Evolutionary conservation across 2,797 vertebrate species (phyloP).

Genomic region (Spondyliosoma cantharus): DNA sequence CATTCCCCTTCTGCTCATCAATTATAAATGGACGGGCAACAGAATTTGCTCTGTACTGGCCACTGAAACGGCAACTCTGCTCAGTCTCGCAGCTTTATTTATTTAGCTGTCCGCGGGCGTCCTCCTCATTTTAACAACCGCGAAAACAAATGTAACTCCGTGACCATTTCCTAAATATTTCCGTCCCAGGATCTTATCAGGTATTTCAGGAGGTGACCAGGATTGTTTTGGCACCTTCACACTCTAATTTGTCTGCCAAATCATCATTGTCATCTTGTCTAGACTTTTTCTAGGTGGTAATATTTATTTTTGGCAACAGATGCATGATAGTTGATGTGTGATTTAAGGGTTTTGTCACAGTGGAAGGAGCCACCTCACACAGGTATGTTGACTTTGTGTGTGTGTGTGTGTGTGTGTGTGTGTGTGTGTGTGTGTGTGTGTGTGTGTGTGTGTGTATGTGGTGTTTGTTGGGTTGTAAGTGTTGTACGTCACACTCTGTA

Average conservation of each 20-base stretch:
- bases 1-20: constrained; percentile 47
- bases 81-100: constrained; percentile 44
- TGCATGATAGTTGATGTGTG: constrained; percentile 20
- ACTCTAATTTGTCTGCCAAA: constrained; percentile 29
- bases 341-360: constrained; percentile 20
- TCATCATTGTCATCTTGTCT: constrained; percentile 34
- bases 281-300: constrained; percentile 22
- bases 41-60: constrained; percentile 25
- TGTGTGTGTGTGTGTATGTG: not conserved
- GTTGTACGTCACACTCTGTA: constrained; percentile 22
- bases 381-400: constrained; percentile 32
- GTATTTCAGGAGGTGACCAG: not conserved
- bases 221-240: constrained; percentile 33
- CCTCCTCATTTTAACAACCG: constrained; percentile 33
- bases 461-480: not conserved
- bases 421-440: not conserved
- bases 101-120: constrained; percentile 38
- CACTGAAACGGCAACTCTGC: constrained; percentile 31
- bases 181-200: constrained; percentile 11
- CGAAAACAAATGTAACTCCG: constrained; percentile 46
- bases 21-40: constrained; percentile 42
- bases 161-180: constrained; percentile 36
- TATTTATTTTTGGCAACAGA: constrained; percentile 44
- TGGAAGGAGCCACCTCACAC: constrained; percentile 37
- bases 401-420: constrained; percentile 13